phyloP scores from a whole-genome alignment of 2,113 vertebrate species.

The Syngnathus floridae region DNA sequence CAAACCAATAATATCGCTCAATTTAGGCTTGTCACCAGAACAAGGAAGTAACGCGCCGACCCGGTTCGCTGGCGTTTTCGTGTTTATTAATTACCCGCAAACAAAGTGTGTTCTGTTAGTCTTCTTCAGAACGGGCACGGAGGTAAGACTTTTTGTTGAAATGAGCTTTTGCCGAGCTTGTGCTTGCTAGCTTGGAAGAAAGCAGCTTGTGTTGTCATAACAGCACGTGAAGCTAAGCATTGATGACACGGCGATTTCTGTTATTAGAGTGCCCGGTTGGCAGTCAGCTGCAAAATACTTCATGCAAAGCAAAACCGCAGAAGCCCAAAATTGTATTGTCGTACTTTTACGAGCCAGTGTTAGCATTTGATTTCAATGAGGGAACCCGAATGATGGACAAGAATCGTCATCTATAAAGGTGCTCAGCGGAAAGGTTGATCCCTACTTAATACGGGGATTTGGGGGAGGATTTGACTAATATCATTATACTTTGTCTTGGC shows the following conservation, averaged over 20 bases:
- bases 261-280: neutral
- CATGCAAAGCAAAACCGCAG: neutral
- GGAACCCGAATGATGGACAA: neutral
- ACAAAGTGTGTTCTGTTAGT: neutral
- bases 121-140: constrained; percentile 27
- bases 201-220: constrained; percentile 7
- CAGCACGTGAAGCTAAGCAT: constrained; percentile 1
- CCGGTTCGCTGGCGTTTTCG: neutral
- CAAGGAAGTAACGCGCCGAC: constrained; percentile 48
- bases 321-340: neutral
- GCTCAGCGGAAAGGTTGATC: constrained; percentile 26
- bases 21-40: constrained; percentile 41
- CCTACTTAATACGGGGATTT: constrained; percentile 43
- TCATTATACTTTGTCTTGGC: constrained; percentile 43
- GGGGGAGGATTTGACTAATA: constrained; percentile 61
- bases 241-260: constrained; percentile 11
- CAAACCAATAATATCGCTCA: constrained; percentile 68
- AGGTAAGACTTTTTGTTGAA: constrained; percentile 26
- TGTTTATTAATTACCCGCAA: neutral
- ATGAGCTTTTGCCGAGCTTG: constrained; percentile 11
- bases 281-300: neutral
- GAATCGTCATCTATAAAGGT: neutral
- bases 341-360: neutral
- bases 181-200: constrained; percentile 2
- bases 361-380: neutral